Conservation (phyloP, 2,797 vertebrate genomes). For the Dallia pectoralis region DNA sequence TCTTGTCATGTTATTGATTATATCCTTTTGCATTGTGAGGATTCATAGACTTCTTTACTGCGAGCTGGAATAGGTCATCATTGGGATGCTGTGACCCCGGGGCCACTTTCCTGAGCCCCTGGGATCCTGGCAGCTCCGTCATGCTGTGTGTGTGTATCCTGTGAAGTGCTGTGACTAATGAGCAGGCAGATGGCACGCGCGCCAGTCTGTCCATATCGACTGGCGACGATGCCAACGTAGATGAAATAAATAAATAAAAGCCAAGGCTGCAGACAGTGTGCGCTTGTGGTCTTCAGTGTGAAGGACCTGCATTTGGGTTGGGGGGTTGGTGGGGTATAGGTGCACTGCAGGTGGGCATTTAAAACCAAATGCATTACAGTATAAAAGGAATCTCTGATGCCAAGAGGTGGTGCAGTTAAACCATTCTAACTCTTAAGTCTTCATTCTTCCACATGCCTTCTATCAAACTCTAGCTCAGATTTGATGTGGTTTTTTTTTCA, state of each 20-base stretch:
- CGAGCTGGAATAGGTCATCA: not conserved
- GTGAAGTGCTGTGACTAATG: conserved; percentile 54
- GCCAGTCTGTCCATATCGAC: conserved; percentile 48
- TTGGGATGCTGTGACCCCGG: not conserved
- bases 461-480: too few relatives aligned
- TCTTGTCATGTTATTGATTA: not conserved
- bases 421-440: too few relatives aligned
- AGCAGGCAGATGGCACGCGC: conserved; percentile 67
- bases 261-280: conserved; percentile 28
- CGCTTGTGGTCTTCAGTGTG: conserved; percentile 14
- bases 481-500: too few relatives aligned
- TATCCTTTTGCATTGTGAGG: not conserved
- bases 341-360: too few relatives aligned
- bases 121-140: not conserved
- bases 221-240: conserved; percentile 47
- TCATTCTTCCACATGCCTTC: too few relatives aligned
- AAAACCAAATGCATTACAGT: too few relatives aligned
- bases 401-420: too few relatives aligned
- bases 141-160: conserved; percentile 26
- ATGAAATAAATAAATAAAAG: conserved; percentile 34
- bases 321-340: too few relatives aligned
- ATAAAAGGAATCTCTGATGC: too few relatives aligned
- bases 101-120: not conserved
- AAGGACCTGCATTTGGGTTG: not conserved
- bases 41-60: not conserved